Base-by-base conservation (phyloP, 2,888 invertebrate genomes). In the Serripes groenlandicus region DNA sequence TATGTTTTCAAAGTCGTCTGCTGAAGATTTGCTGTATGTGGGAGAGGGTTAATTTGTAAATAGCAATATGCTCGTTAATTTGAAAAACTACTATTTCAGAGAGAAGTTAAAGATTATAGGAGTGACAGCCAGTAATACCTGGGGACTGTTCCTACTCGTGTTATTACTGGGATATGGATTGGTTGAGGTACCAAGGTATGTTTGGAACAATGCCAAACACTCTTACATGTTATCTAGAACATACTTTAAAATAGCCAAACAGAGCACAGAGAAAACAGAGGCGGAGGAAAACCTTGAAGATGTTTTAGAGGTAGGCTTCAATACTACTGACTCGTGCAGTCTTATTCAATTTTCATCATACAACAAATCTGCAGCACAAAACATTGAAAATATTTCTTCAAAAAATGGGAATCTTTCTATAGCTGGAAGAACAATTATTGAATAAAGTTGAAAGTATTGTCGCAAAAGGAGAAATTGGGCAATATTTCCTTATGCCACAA, bases 111-210 rank as follows among this genome's bases (percentile, higher is more conserved):
- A 99, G 95, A 97, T 98, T 0, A 98, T 99, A 88, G 98, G 99
- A 32, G 98, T 99, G 3, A 98, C 99, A 23, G 99, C 99, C 3
- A 99, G 99, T 92, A 99, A 99, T 94, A 99, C 99, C 0, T 99
- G 99, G 99, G 99, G 99, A 78, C 95, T 99, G 73, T 98, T 99
- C 94, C 95, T 99, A 37, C 95, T 99, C 68, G 98, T 99, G 66
- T 95, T 99, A 30, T 95, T 99, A 85, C 96, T 99, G 28, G 98
- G 96, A 3, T 99, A 99, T 95, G 99, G 99, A 0, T 96, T 99
- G 76, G 99, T 99, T 0, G 99, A 99, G 95, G 97, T 99, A 3
- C 96, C 96, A 0, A 96, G 99, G 78, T 97, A 97, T 87, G 95
- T 99, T 56, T 99, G 99, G 98, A 97, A 98, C 92, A 97, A 97